Base-by-base conservation (phyloP, 2,888 invertebrate genomes). In the Pachydiplax longipennis region DNA sequence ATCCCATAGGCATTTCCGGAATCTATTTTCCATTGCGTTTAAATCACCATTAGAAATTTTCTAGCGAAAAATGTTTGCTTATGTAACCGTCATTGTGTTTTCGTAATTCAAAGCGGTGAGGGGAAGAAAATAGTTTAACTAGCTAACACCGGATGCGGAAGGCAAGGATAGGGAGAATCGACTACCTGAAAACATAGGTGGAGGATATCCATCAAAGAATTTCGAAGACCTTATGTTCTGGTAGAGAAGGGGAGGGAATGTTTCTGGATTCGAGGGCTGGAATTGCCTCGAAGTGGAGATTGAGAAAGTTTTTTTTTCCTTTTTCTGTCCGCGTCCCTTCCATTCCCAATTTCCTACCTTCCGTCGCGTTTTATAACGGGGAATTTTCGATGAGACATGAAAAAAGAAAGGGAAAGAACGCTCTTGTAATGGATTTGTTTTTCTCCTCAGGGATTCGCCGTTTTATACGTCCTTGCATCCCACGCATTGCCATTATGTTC, bases 381-480 rank as follows among this genome's bases (percentile, higher is more conserved):
- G 37, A 53, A 48, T 65, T 87, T 58, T 87, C 87, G 61, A 61
- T 58, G 58, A 22, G 3, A 35, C 53, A 18, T 25, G 37, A n/a
- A 25, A 44, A 53, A 48, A 18, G 82, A 83, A 44, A 31, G 61
- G 87, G 61, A 87, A 61, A 35, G 35, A 61, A 40, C 37, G 37
- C 87, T 22, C 61, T 37, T 87, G 53, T 61, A 87, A 87, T 87
- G 35, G 37, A 87, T 87, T 90, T 91, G 90, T 90, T 91, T n/a
- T 90, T 91, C 53, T 53, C 90, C 53, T 40, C 90, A 35, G 90
- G 87, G 91, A 91, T 90, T 91, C 73, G 81, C 81, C 40, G 82
- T 37, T 25, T 40, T 58, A 91, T 92, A 92, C 91, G 92, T 92
- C 92, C 92, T 93, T 93, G 93, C 37, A n/a, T 22, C n/a, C 31